These are phyloP conservation scores for Melangyna quadrimaculata DNA, from an alignment of 2,888 invertebrate genomes.

Conservation along the genomic window DNA sequence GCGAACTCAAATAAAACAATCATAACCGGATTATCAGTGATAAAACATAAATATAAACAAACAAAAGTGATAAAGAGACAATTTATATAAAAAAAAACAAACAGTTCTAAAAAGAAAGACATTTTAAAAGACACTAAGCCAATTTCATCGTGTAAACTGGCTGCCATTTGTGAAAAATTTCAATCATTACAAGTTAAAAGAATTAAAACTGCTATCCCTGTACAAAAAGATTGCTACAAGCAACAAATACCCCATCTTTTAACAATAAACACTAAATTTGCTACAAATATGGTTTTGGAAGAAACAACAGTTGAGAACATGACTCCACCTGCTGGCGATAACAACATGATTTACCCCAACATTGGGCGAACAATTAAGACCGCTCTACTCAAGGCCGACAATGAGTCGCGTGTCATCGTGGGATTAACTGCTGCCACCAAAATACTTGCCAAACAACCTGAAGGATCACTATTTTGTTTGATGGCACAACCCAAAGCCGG, in stretches of 20 bases:
- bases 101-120: conserved; percentile 4
- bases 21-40: conserved; percentile 63
- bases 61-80: conserved; percentile 33
- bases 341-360: conserved; percentile 75
- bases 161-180: conserved; percentile 55
- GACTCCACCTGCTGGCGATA: neutral
- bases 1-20: neutral
- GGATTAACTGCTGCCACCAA: conserved; percentile 80
- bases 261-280: conserved; percentile 43
- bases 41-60: conserved; percentile 22
- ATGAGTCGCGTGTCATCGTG: conserved; percentile 79
- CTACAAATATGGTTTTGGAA: conserved; percentile 72
- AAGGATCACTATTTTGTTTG: conserved; percentile 86
- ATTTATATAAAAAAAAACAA: conserved; percentile 18
- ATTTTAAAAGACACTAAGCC: conserved; percentile 47
- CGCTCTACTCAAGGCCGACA: conserved; percentile 79
- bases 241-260: conserved; percentile 9
- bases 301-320: conserved; percentile 62
- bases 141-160: conserved; percentile 65
- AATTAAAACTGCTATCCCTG: conserved; percentile 72
- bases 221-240: neutral
- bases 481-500: conserved; percentile 86
- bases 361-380: conserved; percentile 79
- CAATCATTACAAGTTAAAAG: conserved; percentile 44
- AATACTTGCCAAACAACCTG: conserved; percentile 79